Evolutionary conservation across 2,113 vertebrate genomes (phyloP), one percentile per base, ranked within the genome.

Genomic region (Epinephelus cyanopodus): DNA sequence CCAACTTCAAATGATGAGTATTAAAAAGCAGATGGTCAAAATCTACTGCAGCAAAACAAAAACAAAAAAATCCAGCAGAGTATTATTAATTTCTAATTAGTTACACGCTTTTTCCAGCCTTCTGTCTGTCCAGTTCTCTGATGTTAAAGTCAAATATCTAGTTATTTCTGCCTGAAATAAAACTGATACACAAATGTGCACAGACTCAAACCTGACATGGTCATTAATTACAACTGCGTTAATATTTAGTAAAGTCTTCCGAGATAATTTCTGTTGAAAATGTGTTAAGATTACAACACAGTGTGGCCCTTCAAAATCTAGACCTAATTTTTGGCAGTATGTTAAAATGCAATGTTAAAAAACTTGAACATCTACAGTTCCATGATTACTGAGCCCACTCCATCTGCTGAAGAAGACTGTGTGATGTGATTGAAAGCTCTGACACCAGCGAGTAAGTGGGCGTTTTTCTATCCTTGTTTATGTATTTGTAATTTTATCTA

Each of bases 91-190:
- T 19, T 27, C 3, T 45, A 25, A 78, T 63, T 63, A 47, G 8
- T 63, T 5, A 14, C 14, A 8, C 19, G 37, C 7, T 3, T 61
- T 23, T 42, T 42, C 57, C 2, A 54, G 37, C 7, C 2, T 48
- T 75, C 25, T 54, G 37, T 5, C 0, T 48, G 58, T 89, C 84
- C 77, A 84, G 84, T 81, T 84, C 23, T 66, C 14, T 52, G 3
- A 63, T 64, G 7, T 53, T 58, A 58, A 68, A 48, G 5, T 57
- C n/a, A 77, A 72, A 37, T 4, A 13, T 58, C 9, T 39, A 47
- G 18, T 57, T 27, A 23, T 66, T 64, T 60, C 6, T 74, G 23
- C 13, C 50, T 67, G 13, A 79, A 74, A 6, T 13, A 64, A 69
- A 70, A 79, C 10, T 47, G 10, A 64, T 27, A 42, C 21, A 69